Evolutionary conservation across 2,888 invertebrate species (phyloP).

Genomic region (Digitonthophagus gazella): DNA sequence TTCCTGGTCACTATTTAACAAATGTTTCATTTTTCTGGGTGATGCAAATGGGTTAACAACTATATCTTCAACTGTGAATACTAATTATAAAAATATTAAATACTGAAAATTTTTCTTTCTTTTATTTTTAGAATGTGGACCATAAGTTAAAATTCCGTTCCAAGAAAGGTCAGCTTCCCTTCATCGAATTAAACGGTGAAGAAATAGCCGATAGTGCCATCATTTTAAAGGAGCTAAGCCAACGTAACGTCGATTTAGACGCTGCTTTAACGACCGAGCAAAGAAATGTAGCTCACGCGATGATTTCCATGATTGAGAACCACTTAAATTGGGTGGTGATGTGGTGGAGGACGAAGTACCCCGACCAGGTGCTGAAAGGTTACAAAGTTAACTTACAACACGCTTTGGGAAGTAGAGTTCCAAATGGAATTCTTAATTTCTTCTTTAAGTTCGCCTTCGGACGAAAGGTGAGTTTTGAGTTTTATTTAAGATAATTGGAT

Average conservation of each 20-base stretch:
- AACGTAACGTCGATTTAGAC: slow-evolving; percentile 81
- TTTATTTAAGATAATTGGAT: not conserved
- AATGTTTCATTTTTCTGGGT: no score
- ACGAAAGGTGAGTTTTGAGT: slow-evolving; percentile 66
- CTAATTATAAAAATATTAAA: not conserved
- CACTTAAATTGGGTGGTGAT: slow-evolving; percentile 88
- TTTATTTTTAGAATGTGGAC: slow-evolving; percentile 79
- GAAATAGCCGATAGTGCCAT: slow-evolving; percentile 91
- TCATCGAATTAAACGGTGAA: slow-evolving; percentile 91
- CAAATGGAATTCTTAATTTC: slow-evolving; percentile 83
- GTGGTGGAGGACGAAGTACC: slow-evolving; percentile 91
- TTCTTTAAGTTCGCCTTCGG: slow-evolving; percentile 85
- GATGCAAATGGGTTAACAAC: no score
- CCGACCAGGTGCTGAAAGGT: slow-evolving; percentile 80
- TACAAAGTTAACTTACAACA: slow-evolving; percentile 90
- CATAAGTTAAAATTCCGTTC: slow-evolving; percentile 92
- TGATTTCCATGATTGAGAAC: slow-evolving; percentile 93
- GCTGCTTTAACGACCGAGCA: slow-evolving; percentile 80
- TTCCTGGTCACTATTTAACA: no score
- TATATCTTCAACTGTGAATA: no score
- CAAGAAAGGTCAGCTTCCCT: slow-evolving; percentile 92
- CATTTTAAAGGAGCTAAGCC: slow-evolving; percentile 83
- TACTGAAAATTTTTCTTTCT: not conserved
- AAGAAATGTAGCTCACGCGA: slow-evolving; percentile 84
- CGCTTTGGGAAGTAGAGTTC: slow-evolving; percentile 82